Base-by-base conservation (phyloP, 2,797 vertebrate genomes). In the Centroberyx gerrardi region DNA sequence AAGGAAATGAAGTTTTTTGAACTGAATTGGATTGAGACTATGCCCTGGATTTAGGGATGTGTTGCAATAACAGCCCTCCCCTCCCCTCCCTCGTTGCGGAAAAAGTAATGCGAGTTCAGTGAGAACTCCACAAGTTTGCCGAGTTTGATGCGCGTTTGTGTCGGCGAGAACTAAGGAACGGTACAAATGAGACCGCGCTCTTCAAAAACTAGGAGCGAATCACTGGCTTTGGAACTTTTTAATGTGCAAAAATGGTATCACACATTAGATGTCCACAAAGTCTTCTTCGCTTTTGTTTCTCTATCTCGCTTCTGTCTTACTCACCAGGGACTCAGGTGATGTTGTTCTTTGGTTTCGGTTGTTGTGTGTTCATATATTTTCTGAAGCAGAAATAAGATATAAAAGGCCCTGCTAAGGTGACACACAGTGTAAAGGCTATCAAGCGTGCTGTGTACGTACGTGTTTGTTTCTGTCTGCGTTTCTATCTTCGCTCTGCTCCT, bases 1-100 rank as follows among this genome's bases (percentile, higher is more conserved):
- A 17, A 54, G 33, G 52, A 68, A 42, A 63, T 17, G n/a, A 55
- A 0, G 6, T 68, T 70, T 67, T 72, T 67, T 60, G 1, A 62
- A 52, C 17, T 55, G 63, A 68, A 80, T 61, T 68, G 68, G 28
- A 62, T 46, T 56, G 62, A 62, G 63, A 79, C 46, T 29, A 14
- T 58, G 40, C 10, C 62, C 54, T 59, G 70, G 63, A 74, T 81
- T 76, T 68, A 18, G 38, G 6, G 38, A 9, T 69, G 9, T 29
- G 44, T 51, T 64, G 46, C 54, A 65, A 7, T 31, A 63, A 54
- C 44, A 61, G 14, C 42, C 15, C 31, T 46, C 2, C 22, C 40
- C 60, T 3, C 2, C 0, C 42, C 14, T 49, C 10, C 22, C 22
- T 22, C 22, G 22, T 44, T 38, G 3, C 38, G n/a, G 3, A 12